phyloP scores from a whole-genome alignment of 2,888 invertebrate species.

The Tyria jacobaeae region DNA sequence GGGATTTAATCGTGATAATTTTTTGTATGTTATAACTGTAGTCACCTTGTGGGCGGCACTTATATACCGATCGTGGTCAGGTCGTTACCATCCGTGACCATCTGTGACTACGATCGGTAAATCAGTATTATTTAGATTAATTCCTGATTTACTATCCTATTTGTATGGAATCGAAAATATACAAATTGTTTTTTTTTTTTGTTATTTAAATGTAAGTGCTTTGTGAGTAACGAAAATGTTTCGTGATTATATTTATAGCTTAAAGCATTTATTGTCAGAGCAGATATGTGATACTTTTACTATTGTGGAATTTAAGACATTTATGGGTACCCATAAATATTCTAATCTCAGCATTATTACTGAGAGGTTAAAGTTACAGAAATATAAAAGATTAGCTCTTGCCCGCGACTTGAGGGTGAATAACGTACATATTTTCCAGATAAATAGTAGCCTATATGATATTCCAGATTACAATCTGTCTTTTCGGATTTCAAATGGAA shows the following conservation, averaged over 20 bases:
- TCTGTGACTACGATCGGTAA: neutral
- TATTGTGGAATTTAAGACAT: neutral
- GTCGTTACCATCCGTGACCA: neutral
- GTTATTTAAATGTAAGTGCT: slow-evolving; percentile 5
- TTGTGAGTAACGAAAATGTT: slow-evolving; percentile 6
- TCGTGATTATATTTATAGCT: slow-evolving; percentile 16
- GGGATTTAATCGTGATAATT: neutral
- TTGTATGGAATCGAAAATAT: neutral
- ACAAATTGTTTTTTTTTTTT: neutral
- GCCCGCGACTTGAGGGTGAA: too few species aligned
- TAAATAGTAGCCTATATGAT: too few species aligned
- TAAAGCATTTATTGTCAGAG: slow-evolving; percentile 22
- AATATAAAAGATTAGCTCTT: too few species aligned
- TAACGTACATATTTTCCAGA: too few species aligned
- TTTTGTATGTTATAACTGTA: neutral
- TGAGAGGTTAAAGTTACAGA: too few species aligned
- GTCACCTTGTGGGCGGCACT: too few species aligned
- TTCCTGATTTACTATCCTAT: neutral
- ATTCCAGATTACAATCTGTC: too few species aligned
- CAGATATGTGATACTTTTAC: neutral
- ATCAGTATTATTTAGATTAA: neutral
- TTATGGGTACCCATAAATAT: neutral
- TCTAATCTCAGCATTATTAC: too few species aligned
- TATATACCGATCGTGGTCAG: neutral
- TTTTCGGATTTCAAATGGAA: too few species aligned